Base-by-base conservation (phyloP, 1,140 invertebrate species). In the Drosophila navojoa region DNA sequence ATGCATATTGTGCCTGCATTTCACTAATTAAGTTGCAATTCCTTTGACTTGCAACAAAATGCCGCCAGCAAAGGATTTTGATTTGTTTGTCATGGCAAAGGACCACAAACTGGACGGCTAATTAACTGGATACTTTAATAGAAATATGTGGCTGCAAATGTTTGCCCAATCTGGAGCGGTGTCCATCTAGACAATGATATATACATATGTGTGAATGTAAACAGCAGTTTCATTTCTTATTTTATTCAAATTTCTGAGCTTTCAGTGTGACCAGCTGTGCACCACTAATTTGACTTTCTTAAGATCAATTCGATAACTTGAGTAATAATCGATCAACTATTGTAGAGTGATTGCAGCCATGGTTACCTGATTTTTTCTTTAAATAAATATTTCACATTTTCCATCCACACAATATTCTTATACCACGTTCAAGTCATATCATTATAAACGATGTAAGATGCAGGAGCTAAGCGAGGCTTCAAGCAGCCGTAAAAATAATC, bases 1-100 rank as follows among this genome's bases (percentile, higher is more conserved):
- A 13, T 49, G 25, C 35, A 10, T 35, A 29, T 53, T 16, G 15
- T 16, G 29, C 15, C 15, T 69, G 49, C 58, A 61, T 38, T 55
- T 70, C 16, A 62, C 67, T 70, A 69, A 69, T 69, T 69, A 69
- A 54, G 57, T 62, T 61, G 57, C 29, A 15, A 60, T 60, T 47
- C 32, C 66, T 59, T 70, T 61, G 47, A 54, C 57, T 47, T 47
- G 13, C 53, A 40, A 52, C 29, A 38, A 50, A 32, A 16, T 44
- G 35, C 35, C 55, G 15, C 15, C 11, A 42, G 55, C 64, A 32
- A 38, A 50, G 25, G 15, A 60, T 32, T 60, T 47, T 9, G 16
- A 52, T 60, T 60, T 54, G 66, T 69, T 69, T 29, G 10, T 11
- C 15, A 32, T 13, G n/a, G 13, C 13, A 32, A 11, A 35, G 47